phyloP scores from a whole-genome alignment of 2,888 invertebrate species.

The Sympetrum striolatum region DNA sequence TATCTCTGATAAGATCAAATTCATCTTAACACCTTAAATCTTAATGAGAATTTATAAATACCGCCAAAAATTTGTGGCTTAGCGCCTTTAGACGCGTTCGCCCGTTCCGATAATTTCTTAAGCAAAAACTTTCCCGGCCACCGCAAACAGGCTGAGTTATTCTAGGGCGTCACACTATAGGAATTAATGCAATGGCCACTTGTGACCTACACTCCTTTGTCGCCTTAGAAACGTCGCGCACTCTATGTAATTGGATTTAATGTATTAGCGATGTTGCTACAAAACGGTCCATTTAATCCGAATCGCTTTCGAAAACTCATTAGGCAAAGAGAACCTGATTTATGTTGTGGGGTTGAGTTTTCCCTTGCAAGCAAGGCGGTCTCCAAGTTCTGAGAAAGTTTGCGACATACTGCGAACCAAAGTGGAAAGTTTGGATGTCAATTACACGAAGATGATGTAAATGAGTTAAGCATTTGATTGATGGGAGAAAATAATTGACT shows the following conservation, averaged over 20 bases:
- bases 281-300: background rate
- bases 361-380: background rate
- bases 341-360: background rate
- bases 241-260: background rate
- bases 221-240: background rate
- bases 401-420: background rate
- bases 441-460: background rate
- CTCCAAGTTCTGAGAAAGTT: background rate
- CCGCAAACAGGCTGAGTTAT: background rate
- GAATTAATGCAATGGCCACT: background rate
- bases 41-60: background rate
- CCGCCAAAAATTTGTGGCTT: background rate
- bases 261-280: background rate
- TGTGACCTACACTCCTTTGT: background rate
- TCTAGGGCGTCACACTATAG: background rate
- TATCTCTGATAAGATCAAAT: background rate
- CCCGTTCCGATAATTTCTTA: background rate
- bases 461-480: background rate
- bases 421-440: background rate
- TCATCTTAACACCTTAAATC: background rate
- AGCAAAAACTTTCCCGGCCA: background rate
- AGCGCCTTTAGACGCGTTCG: background rate
- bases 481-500: background rate
- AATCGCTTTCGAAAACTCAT: background rate
- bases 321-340: background rate